These are phyloP conservation scores for Coelopa pilipes DNA, from an alignment of 2,888 invertebrate genomes.

Conservation along the genomic window DNA sequence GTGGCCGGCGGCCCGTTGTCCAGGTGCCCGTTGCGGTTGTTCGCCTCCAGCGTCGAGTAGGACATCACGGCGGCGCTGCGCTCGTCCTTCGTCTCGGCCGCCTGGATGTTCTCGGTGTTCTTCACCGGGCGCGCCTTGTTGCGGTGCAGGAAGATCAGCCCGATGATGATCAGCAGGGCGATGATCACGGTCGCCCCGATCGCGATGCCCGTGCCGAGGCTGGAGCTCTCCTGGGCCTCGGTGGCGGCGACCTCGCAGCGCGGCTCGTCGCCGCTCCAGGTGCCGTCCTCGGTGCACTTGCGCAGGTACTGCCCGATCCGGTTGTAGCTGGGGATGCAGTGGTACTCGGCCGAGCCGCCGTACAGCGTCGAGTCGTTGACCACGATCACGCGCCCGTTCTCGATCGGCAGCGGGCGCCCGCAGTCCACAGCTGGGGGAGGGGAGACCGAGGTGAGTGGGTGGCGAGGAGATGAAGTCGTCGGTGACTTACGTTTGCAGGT, in stretches of 20 bases:
- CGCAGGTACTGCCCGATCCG: constrained; percentile 84
- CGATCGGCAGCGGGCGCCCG: constrained; percentile 80
- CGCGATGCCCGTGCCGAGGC: constrained; percentile 83
- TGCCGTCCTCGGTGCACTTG: constrained; percentile 84
- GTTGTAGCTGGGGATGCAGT: constrained; percentile 86
- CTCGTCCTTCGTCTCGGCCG: constrained; percentile 86
- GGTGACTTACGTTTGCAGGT: constrained; percentile 80
- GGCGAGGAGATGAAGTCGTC: no score
- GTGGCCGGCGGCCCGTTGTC: constrained; percentile 63
- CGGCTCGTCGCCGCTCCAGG: constrained; percentile 90
- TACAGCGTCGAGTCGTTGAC: constrained; percentile 86
- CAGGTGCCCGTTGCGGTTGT: constrained; percentile 55
- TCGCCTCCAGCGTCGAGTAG: constrained; percentile 83
- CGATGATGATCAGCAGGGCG: constrained; percentile 80
- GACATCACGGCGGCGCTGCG: constrained; percentile 90
- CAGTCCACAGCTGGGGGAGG: constrained; percentile 82
- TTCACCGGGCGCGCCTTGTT: constrained; percentile 88
- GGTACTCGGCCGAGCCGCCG: constrained; percentile 88
- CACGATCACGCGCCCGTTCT: constrained; percentile 87
- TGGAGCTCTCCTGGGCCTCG: constrained; percentile 78
- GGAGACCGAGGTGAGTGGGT: background rate
- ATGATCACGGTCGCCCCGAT: constrained; percentile 86
- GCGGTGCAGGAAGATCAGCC: constrained; percentile 82
- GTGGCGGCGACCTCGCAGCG: constrained; percentile 78
- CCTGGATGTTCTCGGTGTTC: constrained; percentile 88